Evolutionary conservation across 2,113 vertebrate genomes (phyloP).

Genomic region (Actenoides hombroni): DNA sequence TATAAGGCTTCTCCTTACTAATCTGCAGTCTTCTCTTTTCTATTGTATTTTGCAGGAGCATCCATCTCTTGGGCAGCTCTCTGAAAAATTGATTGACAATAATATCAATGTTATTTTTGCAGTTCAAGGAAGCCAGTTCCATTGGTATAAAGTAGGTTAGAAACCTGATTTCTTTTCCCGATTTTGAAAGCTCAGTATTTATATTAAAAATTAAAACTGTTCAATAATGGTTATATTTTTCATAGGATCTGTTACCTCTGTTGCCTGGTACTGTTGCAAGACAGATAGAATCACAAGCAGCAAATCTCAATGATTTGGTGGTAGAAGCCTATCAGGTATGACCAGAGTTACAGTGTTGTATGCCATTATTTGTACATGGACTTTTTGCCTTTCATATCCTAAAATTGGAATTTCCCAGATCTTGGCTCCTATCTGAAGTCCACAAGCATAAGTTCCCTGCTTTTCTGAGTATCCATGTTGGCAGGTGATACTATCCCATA

Average conservation of each 20-base stretch:
- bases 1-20: background rate
- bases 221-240: background rate
- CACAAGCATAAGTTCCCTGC: background rate
- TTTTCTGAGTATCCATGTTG: background rate
- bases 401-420: background rate
- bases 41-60: conserved; percentile 83
- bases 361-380: background rate
- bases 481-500: background rate
- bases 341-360: background rate
- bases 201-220: background rate
- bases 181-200: background rate
- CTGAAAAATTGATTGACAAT: conserved; percentile 92
- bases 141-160: conserved; percentile 96
- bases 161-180: background rate
- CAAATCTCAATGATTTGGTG: conserved; percentile 94
- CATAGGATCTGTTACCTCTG: conserved; percentile 85
- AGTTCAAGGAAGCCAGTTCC: conserved; percentile 90
- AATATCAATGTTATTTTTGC: conserved; percentile 93
- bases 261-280: conserved; percentile 90
- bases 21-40: conserved; percentile 18
- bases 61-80: conserved; percentile 90
- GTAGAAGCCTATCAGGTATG: conserved; percentile 93
- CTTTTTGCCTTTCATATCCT: background rate
- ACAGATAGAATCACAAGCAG: conserved; percentile 88
- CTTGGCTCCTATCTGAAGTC: background rate